Base-by-base conservation (phyloP, 2,113 vertebrate species). In the Psettodes erumei region DNA sequence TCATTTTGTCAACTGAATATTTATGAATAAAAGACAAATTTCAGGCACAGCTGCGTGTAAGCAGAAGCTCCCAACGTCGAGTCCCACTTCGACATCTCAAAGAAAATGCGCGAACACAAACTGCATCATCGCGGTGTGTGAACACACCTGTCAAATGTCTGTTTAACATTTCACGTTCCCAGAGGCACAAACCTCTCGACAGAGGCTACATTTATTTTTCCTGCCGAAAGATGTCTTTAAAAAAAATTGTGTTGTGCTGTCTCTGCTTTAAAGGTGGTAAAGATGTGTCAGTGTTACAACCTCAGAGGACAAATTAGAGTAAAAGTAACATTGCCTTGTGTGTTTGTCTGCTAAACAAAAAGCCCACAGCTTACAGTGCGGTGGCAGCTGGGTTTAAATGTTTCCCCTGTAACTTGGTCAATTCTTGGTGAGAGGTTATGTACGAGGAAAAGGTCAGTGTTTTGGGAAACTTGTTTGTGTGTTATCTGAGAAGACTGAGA, bases 261-360 rank as follows among this genome's bases (percentile, higher is more conserved):
- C 30, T 67, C 48, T 64, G 48, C 71, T 78, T 75, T 79, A 66
- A 82, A 77, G 71, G 51, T 51, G 28, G 43, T 47, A 77, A 77
- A 48, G 18, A 77, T 82, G 86, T 82, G 71, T n/a, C n/a, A 50
- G 69, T 58, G 65, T 73, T 63, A 37, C 77, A 86, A 73, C 79
- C 84, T 82, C 82, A 75, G 79, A 88, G 88, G 88, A 89, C 84
- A 83, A 79, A 84, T 89, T 87, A 80, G 37, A 77, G 70, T 86
- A 75, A 85, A 78, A 69, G 77, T 10, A 63, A 43, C 37, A 13
- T n/a, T 1, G 12, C n/a, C 42, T 56, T 65, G 70, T 37, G 19
- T 19, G 38, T 42, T 23, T 59, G 4, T 81, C 40, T 65, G 25
- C 54, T 58, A 23, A 69, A 61, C 53, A 65, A 75, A 75, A 53